Conservation (phyloP, 2,888 invertebrate genomes). For the Beris morrisii region DNA sequence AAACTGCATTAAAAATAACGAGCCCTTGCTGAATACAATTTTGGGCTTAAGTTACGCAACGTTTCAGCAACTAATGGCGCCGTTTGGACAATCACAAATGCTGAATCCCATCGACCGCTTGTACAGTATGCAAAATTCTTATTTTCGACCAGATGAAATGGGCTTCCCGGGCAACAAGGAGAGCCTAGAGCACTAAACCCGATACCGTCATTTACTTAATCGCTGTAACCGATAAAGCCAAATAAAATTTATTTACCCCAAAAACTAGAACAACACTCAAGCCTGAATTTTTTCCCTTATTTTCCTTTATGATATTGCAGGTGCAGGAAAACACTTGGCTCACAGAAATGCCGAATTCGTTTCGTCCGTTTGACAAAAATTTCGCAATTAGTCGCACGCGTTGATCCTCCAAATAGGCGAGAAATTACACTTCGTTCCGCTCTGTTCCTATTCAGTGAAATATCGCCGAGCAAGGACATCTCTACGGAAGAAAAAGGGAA, state of each 20-base stretch:
- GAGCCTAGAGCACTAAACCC: constrained; percentile 45
- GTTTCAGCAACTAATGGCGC: constrained; percentile 56
- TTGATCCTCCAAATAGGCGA: constrained; percentile 43
- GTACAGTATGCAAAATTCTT: constrained; percentile 67
- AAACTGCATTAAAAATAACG: constrained; percentile 53
- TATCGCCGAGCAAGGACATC: not conserved
- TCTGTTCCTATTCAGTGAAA: constrained; percentile 40
- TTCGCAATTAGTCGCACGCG: constrained; percentile 39
- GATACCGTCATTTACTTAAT: not conserved
- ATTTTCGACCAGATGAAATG: constrained; percentile 63
- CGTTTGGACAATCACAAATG: constrained; percentile 55
- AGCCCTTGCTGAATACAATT: constrained; percentile 54
- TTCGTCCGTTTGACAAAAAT: constrained; percentile 54
- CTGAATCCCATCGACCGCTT: constrained; percentile 65
- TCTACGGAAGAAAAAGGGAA: constrained; percentile 1
- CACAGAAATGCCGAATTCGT: constrained; percentile 46
- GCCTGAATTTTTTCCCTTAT: not conserved
- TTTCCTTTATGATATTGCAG: constrained; percentile 46
- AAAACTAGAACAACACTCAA: not conserved
- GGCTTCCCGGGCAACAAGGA: constrained; percentile 50
- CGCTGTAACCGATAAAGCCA: constrained; percentile 1
- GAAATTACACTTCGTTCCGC: constrained; percentile 55
- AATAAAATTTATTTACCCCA: constrained; percentile 23
- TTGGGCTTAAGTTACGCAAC: constrained; percentile 55
- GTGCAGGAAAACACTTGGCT: constrained; percentile 48